These are phyloP conservation scores for Lamellibrachia columna DNA, from an alignment of 2,888 invertebrate species.

Conservation along the genomic window DNA sequence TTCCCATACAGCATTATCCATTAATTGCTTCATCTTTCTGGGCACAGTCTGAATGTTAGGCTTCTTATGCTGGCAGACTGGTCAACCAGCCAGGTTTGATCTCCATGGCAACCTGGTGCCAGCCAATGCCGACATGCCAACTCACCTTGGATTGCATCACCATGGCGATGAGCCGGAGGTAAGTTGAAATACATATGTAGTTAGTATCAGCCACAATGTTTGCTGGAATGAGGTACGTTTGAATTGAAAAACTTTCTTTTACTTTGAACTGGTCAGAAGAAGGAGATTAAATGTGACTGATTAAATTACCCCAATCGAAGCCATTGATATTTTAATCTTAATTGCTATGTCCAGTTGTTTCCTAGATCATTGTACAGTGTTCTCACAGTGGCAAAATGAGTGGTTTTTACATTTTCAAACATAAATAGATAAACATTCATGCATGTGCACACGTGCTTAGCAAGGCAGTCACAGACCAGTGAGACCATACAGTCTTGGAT, in stretches of 20 bases:
- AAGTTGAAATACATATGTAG: not conserved
- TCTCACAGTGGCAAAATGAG: too few relatives aligned
- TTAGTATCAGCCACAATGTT: not conserved
- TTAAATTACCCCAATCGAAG: too few relatives aligned
- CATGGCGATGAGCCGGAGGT: constrained; percentile 89
- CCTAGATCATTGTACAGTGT: too few relatives aligned
- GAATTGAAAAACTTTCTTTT: not conserved
- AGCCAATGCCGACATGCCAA: constrained; percentile 72
- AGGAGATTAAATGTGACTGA: too few relatives aligned
- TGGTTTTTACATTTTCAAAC: too few relatives aligned
- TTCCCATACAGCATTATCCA: not conserved
- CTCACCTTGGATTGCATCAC: constrained; percentile 80
- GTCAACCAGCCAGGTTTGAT: constrained; percentile 64
- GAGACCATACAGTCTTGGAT: too few relatives aligned
- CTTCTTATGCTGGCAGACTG: constrained; percentile 49
- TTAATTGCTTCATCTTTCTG: not conserved
- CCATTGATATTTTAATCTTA: too few relatives aligned
- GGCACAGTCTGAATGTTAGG: not conserved
- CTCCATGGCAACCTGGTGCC: constrained; percentile 64
- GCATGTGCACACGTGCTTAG: too few relatives aligned
- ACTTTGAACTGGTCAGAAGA: too few relatives aligned
- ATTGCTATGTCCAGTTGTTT: too few relatives aligned
- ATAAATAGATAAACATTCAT: too few relatives aligned
- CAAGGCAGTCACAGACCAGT: too few relatives aligned
- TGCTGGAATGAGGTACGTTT: not conserved